Conservation (phyloP, 2,113 vertebrate genomes). For the Anguilla japonica region DNA sequence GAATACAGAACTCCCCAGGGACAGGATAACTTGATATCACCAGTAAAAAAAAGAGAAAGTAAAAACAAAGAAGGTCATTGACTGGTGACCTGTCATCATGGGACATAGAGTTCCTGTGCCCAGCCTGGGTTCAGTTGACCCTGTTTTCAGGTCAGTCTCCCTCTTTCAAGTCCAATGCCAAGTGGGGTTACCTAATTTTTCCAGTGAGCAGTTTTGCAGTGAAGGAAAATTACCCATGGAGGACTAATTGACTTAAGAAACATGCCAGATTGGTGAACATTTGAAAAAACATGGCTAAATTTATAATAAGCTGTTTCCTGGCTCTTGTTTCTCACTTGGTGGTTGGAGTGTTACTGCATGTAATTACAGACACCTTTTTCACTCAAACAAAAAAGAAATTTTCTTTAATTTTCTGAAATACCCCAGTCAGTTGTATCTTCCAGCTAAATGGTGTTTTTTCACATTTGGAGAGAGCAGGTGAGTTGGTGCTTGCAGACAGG, state of each 20-base stretch:
- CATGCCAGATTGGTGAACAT: slow-evolving; percentile 23
- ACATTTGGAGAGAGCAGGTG: neutral
- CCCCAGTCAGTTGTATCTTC: neutral
- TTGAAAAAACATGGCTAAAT: slow-evolving; percentile 31
- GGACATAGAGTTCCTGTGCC: slow-evolving; percentile 14
- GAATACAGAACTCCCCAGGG: neutral
- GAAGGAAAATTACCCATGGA: slow-evolving; percentile 32
- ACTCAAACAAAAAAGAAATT: slow-evolving; percentile 3
- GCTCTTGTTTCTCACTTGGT: neutral
- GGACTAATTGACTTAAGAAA: slow-evolving; percentile 7
- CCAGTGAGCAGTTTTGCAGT: slow-evolving; percentile 30
- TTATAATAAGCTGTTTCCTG: neutral
- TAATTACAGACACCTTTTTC: slow-evolving; percentile 26
- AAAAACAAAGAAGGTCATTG: neutral
- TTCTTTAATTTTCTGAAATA: slow-evolving; percentile 20
- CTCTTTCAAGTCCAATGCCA: slow-evolving; percentile 38
- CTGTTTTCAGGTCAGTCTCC: slow-evolving; percentile 27
- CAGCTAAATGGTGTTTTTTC: neutral
- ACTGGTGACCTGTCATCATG: neutral
- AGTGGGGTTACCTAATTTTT: slow-evolving; percentile 24
- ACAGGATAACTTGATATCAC: neutral
- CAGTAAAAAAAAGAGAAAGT: neutral
- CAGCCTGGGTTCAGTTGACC: slow-evolving; percentile 2
- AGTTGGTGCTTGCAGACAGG: neutral
- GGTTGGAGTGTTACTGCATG: slow-evolving; percentile 30